Conservation (phyloP, 2,888 invertebrate genomes). For the Glaucopsyche alexis region DNA sequence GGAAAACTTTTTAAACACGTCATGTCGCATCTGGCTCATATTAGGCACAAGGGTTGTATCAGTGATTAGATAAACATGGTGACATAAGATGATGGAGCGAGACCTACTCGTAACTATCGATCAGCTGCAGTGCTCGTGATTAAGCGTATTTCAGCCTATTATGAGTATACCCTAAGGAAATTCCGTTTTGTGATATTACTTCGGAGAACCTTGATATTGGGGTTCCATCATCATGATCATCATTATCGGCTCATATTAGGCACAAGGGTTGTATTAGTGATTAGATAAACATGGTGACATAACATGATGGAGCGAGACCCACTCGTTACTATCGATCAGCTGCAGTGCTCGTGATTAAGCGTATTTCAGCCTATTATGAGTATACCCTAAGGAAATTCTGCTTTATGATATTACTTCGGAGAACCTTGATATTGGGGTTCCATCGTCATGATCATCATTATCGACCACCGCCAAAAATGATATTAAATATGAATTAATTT, state of each 20-base stretch:
- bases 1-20: background rate
- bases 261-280: slow-evolving; percentile 35
- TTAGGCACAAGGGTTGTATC: slow-evolving; percentile 30
- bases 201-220: background rate
- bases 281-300: slow-evolving; percentile 44
- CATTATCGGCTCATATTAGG: background rate
- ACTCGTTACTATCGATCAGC: slow-evolving; percentile 49
- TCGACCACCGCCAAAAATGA: too few relatives aligned
- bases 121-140: slow-evolving; percentile 42
- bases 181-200: slow-evolving; percentile 17
- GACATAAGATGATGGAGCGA: slow-evolving; percentile 49
- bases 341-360: slow-evolving; percentile 35
- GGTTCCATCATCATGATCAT: background rate
- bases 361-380: slow-evolving; percentile 20
- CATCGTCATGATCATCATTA: background rate
- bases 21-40: slow-evolving; percentile 10
- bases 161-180: slow-evolving; percentile 22
- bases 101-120: slow-evolving; percentile 50
- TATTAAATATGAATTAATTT: too few relatives aligned
- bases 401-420: background rate
- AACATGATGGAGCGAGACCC: slow-evolving; percentile 50
- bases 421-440: background rate
- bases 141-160: slow-evolving; percentile 16
- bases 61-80: slow-evolving; percentile 43
- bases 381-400: slow-evolving; percentile 20